Evolutionary conservation across 2,797 vertebrate species (phyloP), one percentile per base, ranked within the genome.

Genomic region (Ataeniobius toweri): DNA sequence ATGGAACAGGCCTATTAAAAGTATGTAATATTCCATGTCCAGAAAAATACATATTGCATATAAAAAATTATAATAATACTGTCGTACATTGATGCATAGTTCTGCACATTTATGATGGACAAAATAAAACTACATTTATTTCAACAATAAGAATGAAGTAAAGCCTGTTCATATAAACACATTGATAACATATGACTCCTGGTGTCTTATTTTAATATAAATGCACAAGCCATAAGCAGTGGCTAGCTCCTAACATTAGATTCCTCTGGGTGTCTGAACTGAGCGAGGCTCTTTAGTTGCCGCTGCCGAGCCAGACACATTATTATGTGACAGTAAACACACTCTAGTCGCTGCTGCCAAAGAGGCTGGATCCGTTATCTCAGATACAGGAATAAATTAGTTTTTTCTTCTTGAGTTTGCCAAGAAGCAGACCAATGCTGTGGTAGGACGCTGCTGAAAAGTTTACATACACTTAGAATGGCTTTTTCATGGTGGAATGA

Each of bases 41-140:
- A 73, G 75, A 72, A 69, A 73, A 80, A 76, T 46, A 28, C 61
- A 55, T 81, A 72, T 50, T 80, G 13, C 85, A 88, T 68, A 86
- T 81, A 9, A 65, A 51, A 84, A 81, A 50, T 39, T 14, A 77
- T 84, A 77, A 86, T 74, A 26, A 55, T 80, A 78, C 88, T 83
- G 85, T 83, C 84, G 78, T 20, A 67, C 2, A 24, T 76, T 73
- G 58, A 67, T 61, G 16, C 53, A 75, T 75, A 85, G 84, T 18
- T 20, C 31, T 39, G 8, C 5, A 10, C 7, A 50, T 68, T 68
- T 5, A 41, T 41, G 2, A 12, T 67, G 63, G 22, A 41, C 39
- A 12, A 1, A 7, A 6, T 14, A n/a, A 41, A 41, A 26, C 51
- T 26, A 44, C 13, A 8, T 44, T n/a, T 18, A 26, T 53, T 71